These are phyloP conservation scores for Archivesica marissinica DNA, from an alignment of 1,140 invertebrate genomes.

Conservation along the genomic window DNA sequence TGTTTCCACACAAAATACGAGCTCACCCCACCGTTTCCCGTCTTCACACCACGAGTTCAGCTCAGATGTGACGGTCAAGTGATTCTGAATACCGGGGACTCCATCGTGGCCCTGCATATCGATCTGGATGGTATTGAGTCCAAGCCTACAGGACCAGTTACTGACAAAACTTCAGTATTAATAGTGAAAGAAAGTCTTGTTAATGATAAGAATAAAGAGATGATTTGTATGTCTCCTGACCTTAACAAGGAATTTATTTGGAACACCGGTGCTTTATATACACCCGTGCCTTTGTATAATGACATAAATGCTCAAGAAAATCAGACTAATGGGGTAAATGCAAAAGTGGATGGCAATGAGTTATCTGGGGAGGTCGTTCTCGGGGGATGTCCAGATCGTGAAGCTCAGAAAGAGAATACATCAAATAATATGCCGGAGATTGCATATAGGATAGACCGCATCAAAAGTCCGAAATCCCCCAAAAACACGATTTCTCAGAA, in stretches of 20 bases:
- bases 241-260: constrained; percentile 54
- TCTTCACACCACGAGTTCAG: constrained; percentile 87
- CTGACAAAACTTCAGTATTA: constrained; percentile 34
- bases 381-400: not conserved
- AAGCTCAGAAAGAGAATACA: constrained; percentile 60
- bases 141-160: constrained; percentile 21
- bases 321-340: not conserved
- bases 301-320: constrained; percentile 18
- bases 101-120: constrained; percentile 87
- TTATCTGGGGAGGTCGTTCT: not conserved
- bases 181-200: constrained; percentile 21
- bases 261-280: constrained; percentile 33
- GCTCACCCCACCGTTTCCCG: constrained; percentile 88
- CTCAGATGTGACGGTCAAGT: constrained; percentile 88
- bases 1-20: constrained; percentile 90
- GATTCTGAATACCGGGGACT: constrained; percentile 90
- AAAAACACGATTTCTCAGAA: constrained; percentile 54
- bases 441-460: constrained; percentile 28
- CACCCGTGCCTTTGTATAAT: constrained; percentile 37
- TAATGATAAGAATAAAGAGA: constrained; percentile 51
- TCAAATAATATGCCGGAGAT: constrained; percentile 33
- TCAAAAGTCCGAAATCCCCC: constrained; percentile 50
- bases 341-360: not conserved
- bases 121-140: constrained; percentile 32
- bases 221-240: constrained; percentile 45